Percentiles rank a stretch among this genome's conserved stretches.
These are phyloP conservation scores for Tetragnatha montana DNA, from an alignment of 2,888 invertebrate species.

Conservation along the genomic window DNA sequence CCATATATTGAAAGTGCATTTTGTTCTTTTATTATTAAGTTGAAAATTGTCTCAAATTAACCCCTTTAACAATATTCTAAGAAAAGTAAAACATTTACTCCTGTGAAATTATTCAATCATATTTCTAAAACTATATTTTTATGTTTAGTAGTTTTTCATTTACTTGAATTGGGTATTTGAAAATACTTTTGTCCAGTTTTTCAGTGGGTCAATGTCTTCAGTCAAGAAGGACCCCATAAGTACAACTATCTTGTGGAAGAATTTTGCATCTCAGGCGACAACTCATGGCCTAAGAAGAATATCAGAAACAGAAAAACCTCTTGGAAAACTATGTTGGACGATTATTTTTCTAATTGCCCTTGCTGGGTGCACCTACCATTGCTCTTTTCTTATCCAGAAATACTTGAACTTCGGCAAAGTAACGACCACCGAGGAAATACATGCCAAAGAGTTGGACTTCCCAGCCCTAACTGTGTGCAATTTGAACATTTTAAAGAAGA, in stretches of 20 bases:
- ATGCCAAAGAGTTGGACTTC: constrained; percentile 63
- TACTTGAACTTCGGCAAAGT: constrained; percentile 70
- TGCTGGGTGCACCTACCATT: constrained; percentile 66
- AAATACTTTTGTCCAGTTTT: neutral
- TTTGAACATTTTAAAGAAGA: constrained; percentile 66
- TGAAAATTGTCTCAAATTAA: no score
- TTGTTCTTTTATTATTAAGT: no score
- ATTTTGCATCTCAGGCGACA: constrained; percentile 61
- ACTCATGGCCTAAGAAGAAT: constrained; percentile 67
- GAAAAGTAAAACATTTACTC: no score
- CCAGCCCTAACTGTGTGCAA: constrained; percentile 70
- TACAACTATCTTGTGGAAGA: constrained; percentile 32
- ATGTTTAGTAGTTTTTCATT: no score
- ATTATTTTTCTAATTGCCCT: constrained; percentile 64
- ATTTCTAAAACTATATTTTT: no score
- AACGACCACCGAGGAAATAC: constrained; percentile 70
- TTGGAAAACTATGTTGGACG: constrained; percentile 63
- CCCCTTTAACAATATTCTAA: no score
- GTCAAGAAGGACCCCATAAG: neutral
- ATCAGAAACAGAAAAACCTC: constrained; percentile 37
- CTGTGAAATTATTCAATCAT: no score
- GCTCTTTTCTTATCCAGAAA: constrained; percentile 67
- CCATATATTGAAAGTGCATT: no score
- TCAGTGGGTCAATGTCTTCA: constrained; percentile 35
- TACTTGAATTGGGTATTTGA: no score